phyloP scores from a whole-genome alignment of 2,888 invertebrate genomes.

The Antheraea assamensis region DNA sequence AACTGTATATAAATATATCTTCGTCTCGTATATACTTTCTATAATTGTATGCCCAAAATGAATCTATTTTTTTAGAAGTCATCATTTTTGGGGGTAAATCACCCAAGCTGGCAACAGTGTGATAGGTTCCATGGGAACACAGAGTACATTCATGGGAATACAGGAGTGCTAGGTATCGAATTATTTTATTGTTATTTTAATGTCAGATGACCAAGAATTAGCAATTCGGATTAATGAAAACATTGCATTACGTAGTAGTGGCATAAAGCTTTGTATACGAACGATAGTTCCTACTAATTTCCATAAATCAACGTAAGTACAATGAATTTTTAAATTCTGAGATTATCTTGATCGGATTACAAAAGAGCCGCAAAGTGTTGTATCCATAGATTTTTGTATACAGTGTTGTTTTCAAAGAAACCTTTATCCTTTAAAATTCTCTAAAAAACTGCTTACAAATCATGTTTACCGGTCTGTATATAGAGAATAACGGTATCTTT shows the following conservation, averaged over 20 bases:
- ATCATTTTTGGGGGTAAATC: neutral
- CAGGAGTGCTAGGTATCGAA: neutral
- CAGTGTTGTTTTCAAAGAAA: neutral
- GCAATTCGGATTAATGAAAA: neutral
- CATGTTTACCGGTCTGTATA: too few relatives aligned
- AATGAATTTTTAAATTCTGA: neutral
- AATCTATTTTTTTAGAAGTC: too few relatives aligned
- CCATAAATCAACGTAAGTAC: neutral
- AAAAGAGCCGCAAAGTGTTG: neutral
- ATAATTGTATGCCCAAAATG: too few relatives aligned
- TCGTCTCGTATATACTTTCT: too few relatives aligned
- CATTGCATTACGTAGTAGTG: neutral
- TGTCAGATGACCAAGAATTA: neutral
- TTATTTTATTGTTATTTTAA: neutral
- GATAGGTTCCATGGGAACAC: neutral
- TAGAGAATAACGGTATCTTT: too few relatives aligned
- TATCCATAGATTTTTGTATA: too few relatives aligned
- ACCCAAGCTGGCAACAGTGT: neutral
- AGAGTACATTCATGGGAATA: too few relatives aligned
- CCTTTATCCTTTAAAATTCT: neutral
- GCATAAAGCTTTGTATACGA: neutral
- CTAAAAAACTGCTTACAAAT: too few relatives aligned
- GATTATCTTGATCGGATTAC: neutral
- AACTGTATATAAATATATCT: too few relatives aligned
- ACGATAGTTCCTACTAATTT: neutral